Base-by-base conservation (phyloP, 2,113 vertebrate genomes). In the Ptyas mucosa region DNA sequence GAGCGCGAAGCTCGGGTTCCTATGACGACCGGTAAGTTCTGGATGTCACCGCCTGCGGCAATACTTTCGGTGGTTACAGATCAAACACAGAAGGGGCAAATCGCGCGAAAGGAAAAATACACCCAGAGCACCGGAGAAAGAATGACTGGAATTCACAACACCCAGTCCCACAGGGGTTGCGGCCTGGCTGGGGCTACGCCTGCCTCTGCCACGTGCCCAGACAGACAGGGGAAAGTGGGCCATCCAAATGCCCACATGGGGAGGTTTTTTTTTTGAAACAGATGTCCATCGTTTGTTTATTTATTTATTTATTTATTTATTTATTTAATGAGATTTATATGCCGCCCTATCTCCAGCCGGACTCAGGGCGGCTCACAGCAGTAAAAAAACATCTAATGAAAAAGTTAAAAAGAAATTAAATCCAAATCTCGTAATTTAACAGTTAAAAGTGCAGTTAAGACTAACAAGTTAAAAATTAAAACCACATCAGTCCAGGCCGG, bases 1-100 rank as follows among this genome's bases (percentile, higher is more conserved):
- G 96, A 94, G 34, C 91, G 58, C 93, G 93, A 0, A 52, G 54
- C 55, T 93, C 87, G 88, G 88, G 96, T 97, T 97, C 97, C 97
- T 97, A 97, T 97, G 95, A 96, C 90, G 96, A 97, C 97, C 92
- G 52, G 29, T 93, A 96, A 94, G 95, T 95, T 97, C 95, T 90
- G 86, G 95, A 91, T 95, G 96, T 64, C 0, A 87, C 94, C 34
- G 97, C 96, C 97, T 87, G 58, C 93, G 97, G 97, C 96, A 39
- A 69, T 95, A 89, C 96, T 96, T 97, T 97, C 92, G 96, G 95
- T 97, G 92, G 93, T 93, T 0, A 2, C 14, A 91, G 95, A 97
- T 97, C 95, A 97, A 97, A 97, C 90, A 0, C 93, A 39, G 92
- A 92, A 5, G 95, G 97, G 86, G 95, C 95, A 81, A 92, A 94